Percentiles rank a stretch among this genome's conserved stretches.
These are phyloP conservation scores for Crioceris asparagi DNA, from an alignment of 2,888 invertebrate species.

Conservation along the genomic window DNA sequence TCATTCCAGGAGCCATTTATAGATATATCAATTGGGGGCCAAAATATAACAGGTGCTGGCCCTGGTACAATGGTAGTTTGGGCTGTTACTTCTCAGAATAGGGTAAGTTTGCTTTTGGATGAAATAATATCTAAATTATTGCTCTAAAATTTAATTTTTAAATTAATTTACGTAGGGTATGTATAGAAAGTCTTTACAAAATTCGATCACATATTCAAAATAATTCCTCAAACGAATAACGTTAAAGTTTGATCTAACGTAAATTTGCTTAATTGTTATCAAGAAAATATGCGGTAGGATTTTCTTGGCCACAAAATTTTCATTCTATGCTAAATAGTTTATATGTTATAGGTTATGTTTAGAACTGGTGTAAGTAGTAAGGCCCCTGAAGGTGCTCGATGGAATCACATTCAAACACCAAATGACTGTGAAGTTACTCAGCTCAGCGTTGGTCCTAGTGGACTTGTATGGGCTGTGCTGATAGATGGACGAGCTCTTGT, in stretches of 20 bases:
- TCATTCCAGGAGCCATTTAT: constrained; percentile 79
- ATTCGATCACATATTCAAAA: too few species aligned
- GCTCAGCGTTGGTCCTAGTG: constrained; percentile 76
- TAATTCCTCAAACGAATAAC: too few species aligned
- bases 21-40: constrained; percentile 80
- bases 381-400: constrained; percentile 79
- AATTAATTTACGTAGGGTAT: too few species aligned
- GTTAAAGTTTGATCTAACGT: too few species aligned
- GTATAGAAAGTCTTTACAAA: too few species aligned
- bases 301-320: too few species aligned
- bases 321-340: too few species aligned
- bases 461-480: constrained; percentile 78
- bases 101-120: too few species aligned
- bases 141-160: background rate
- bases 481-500: constrained; percentile 76
- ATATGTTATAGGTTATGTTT: constrained; percentile 58
- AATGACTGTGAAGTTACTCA: constrained; percentile 74
- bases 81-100: constrained; percentile 86
- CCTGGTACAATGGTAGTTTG: constrained; percentile 74
- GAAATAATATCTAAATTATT: background rate
- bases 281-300: too few species aligned
- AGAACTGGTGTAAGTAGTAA: constrained; percentile 68
- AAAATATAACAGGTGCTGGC: constrained; percentile 65
- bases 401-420: constrained; percentile 69
- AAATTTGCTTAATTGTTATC: too few species aligned